Evolutionary conservation across 2,113 vertebrate species (phyloP).

Genomic region (Nesoenas mayeri): DNA sequence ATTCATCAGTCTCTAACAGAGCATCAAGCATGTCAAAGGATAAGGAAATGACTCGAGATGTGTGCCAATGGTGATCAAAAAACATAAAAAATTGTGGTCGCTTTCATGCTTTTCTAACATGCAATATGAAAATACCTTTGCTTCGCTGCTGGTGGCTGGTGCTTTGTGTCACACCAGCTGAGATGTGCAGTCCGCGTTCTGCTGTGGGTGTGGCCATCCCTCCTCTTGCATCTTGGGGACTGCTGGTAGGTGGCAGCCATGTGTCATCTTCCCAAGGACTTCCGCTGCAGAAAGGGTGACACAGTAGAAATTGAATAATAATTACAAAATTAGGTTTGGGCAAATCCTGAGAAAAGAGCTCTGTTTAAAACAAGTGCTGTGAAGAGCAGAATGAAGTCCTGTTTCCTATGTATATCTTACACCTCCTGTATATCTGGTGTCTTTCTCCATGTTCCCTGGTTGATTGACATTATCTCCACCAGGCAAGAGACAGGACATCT

Average conservation of each 20-base stretch:
- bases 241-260: neutral
- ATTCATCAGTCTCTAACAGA: neutral
- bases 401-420: neutral
- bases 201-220: neutral
- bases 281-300: neutral
- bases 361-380: neutral
- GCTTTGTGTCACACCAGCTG: neutral
- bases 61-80: neutral
- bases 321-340: neutral
- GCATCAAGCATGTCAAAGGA: neutral
- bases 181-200: neutral
- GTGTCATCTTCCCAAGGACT: neutral
- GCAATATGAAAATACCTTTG: neutral
- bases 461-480: neutral
- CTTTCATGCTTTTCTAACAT: neutral
- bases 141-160: neutral
- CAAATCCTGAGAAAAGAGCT: neutral
- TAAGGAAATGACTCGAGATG: neutral
- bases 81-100: neutral
- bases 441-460: neutral
- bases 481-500: neutral
- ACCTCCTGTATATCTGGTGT: neutral
- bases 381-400: fast-evolving
- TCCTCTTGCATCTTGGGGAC: neutral
- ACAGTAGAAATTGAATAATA: neutral